A percentile compares a stretch with the other conserved stretches of the same genome.
phyloP scores from a whole-genome alignment of 2,888 invertebrate genomes.

The Oithona nana region DNA sequence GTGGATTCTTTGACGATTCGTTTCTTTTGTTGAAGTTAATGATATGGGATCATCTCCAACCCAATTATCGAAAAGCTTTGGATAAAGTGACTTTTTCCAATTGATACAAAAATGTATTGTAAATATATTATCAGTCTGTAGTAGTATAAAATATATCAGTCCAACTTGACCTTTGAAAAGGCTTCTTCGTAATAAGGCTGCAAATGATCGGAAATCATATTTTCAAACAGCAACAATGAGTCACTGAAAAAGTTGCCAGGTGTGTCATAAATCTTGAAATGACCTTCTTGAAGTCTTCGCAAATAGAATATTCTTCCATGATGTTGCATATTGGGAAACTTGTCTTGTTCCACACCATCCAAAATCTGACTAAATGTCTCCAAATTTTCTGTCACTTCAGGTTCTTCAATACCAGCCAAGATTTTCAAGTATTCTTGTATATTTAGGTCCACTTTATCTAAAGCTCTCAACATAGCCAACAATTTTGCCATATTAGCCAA shows the following conservation, averaged over 20 bases:
- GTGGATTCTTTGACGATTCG: no score
- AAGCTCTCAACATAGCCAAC: background rate
- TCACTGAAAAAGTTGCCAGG: background rate
- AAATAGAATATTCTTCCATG: background rate
- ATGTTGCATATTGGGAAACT: conserved; percentile 2
- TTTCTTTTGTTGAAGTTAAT: no score
- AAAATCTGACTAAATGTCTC: background rate
- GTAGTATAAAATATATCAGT: no score
- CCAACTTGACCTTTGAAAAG: background rate
- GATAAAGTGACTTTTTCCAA: no score
- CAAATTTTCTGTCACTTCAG: background rate
- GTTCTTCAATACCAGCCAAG: background rate
- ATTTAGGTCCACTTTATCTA: background rate
- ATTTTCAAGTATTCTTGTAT: background rate
- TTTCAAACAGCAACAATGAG: background rate
- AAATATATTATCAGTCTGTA: no score
- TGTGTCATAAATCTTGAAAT: background rate
- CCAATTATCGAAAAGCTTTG: no score
- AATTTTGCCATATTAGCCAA: background rate
- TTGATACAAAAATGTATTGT: no score
- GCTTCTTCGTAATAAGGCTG: conserved; percentile 4
- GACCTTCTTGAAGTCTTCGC: background rate
- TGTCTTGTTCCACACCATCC: background rate
- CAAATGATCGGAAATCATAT: conserved; percentile 4
- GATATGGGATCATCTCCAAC: no score